Evolutionary conservation across 2,797 vertebrate genomes (phyloP).

Genomic region (Channa striata): DNA sequence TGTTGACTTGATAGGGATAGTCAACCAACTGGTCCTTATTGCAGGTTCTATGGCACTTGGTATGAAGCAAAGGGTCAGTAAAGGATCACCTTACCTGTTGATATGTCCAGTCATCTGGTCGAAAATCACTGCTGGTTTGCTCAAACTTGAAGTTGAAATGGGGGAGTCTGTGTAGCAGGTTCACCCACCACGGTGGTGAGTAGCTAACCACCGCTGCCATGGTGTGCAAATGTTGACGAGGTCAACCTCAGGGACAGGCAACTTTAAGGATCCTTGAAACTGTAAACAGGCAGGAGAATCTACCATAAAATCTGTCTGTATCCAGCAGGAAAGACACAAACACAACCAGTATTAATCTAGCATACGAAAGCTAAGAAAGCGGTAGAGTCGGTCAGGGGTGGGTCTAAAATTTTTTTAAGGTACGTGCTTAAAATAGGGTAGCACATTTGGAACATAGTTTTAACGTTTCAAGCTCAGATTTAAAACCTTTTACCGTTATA

Average conservation of each 20-base stretch:
- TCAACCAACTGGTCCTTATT: neutral
- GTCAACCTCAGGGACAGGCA: slow-evolving; percentile 25
- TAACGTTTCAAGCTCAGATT: no score
- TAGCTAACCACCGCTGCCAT: slow-evolving; percentile 95
- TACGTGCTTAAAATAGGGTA: no score
- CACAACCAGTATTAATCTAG: neutral
- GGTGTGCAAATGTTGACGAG: slow-evolving; percentile 39
- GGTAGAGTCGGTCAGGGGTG: neutral
- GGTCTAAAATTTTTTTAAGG: no score
- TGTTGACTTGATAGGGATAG: no score
- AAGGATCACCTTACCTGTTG: slow-evolving; percentile 87
- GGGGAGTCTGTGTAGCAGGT: slow-evolving; percentile 92
- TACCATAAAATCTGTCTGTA: slow-evolving; percentile 38
- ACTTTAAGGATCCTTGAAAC: slow-evolving; percentile 36
- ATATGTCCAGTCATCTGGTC: slow-evolving; percentile 90
- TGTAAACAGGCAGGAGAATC: slow-evolving; percentile 39
- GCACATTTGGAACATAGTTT: no score
- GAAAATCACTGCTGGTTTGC: slow-evolving; percentile 90
- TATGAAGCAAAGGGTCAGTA: neutral
- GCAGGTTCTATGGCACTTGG: neutral
- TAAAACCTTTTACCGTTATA: no score
- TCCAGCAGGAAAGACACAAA: slow-evolving; percentile 16
- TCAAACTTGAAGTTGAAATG: slow-evolving; percentile 92
- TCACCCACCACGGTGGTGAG: slow-evolving; percentile 96
- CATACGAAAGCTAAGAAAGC: neutral